phyloP scores from a whole-genome alignment of 2,797 vertebrate species.

The Dipus sagitta region DNA sequence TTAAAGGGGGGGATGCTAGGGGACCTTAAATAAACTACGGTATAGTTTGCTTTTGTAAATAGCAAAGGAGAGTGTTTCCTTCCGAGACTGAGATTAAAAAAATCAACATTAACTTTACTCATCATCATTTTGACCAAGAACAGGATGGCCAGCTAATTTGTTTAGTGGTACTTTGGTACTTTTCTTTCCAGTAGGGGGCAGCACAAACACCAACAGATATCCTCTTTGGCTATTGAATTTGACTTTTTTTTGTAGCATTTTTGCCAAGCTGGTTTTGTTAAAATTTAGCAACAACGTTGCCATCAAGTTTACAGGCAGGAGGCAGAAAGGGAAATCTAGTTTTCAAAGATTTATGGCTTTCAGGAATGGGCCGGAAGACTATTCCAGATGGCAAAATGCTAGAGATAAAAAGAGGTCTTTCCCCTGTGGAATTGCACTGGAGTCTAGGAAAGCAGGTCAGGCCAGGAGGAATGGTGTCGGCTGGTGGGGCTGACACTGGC shows the following conservation, averaged over 20 bases:
- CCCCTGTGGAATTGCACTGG: background rate
- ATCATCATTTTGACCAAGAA: background rate
- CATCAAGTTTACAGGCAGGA: constrained; percentile 51
- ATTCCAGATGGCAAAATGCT: constrained; percentile 35
- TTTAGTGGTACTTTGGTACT: background rate
- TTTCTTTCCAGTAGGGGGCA: constrained; percentile 75
- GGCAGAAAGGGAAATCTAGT: constrained; percentile 65
- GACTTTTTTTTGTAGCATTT: background rate
- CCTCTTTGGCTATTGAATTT: background rate
- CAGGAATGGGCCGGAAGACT: constrained; percentile 66
- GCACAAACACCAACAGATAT: background rate
- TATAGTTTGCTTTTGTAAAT: constrained; percentile 25
- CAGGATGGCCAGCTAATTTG: background rate
- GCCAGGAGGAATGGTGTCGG: constrained; percentile 7
- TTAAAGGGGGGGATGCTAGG: background rate
- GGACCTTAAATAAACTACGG: constrained; percentile 15
- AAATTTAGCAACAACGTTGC: constrained; percentile 60
- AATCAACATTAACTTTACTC: background rate
- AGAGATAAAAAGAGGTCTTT: constrained; percentile 55
- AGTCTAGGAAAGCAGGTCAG: constrained; percentile 38
- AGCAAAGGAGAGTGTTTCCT: background rate
- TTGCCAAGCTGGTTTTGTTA: constrained; percentile 56
- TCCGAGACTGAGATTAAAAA: constrained; percentile 42
- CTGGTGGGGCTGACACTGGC: background rate
- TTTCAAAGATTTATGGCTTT: constrained; percentile 67